Evolutionary conservation across 2,113 vertebrate genomes (phyloP).

Genomic region (Climacteris rufus): DNA sequence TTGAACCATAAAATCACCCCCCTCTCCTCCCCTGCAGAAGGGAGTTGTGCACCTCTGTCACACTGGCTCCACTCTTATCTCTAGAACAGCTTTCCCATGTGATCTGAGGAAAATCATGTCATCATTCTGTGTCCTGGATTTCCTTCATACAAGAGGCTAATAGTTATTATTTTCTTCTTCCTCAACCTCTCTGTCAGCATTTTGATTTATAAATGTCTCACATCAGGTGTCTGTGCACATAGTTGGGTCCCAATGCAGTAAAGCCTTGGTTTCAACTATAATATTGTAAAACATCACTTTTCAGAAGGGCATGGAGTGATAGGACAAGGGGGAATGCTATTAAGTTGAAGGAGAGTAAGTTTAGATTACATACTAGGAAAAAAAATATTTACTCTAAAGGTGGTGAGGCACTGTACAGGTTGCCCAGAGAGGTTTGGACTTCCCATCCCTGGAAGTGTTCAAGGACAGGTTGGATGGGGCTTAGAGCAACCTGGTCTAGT

Average conservation of each 20-base stretch:
- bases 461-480: not conserved
- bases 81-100: not conserved
- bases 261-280: not conserved
- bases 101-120: not conserved
- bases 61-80: conserved; percentile 1
- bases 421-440: not conserved
- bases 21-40: not conserved
- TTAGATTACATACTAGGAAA: not conserved
- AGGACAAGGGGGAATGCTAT: not conserved
- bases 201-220: not conserved
- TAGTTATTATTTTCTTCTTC: not conserved
- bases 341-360: not conserved
- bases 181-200: not conserved
- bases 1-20: not conserved
- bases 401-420: not conserved
- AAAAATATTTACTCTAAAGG: not conserved
- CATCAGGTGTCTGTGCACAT: not conserved
- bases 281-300: not conserved
- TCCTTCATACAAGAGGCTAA: not conserved
- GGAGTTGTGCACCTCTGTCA: not conserved
- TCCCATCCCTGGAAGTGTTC: not conserved
- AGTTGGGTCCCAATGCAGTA: not conserved
- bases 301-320: not conserved
- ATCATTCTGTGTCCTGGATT: not conserved
- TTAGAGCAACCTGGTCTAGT: not conserved